These are phyloP conservation scores for Ammodytes dubius DNA, from an alignment of 2,113 vertebrate species.

Conservation along the genomic window DNA sequence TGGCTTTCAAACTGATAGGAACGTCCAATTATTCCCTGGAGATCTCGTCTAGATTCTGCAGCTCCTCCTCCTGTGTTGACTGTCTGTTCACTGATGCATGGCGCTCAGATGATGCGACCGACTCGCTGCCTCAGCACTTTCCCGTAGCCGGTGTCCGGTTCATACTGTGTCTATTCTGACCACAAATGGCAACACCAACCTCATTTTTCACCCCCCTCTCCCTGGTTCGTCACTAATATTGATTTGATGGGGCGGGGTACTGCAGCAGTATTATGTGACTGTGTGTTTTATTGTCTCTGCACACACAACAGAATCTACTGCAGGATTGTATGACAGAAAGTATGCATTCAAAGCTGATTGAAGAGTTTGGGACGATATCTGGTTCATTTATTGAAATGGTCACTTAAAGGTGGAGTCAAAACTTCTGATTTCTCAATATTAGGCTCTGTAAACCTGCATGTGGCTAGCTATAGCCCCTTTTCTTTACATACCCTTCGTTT, in stretches of 20 bases:
- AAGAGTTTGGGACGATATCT: not conserved
- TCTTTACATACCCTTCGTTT: no score
- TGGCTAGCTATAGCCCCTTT: no score
- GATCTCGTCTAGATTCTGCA: not conserved
- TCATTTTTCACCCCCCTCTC: not conserved
- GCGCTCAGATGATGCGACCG: conserved; percentile 4
- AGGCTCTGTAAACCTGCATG: no score
- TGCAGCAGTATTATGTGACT: conserved; percentile 47
- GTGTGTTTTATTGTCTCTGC: conserved; percentile 26
- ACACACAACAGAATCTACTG: conserved; percentile 16
- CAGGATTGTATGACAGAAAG: not conserved
- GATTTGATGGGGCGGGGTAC: conserved; percentile 59
- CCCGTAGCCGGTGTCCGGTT: conserved; percentile 21
- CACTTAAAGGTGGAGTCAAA: no score
- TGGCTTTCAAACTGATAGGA: not conserved
- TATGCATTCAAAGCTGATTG: no score
- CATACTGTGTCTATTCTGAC: conserved; percentile 26
- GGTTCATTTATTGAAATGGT: not conserved
- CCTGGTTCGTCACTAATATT: conserved; percentile 41
- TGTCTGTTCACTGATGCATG: not conserved
- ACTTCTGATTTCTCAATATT: no score
- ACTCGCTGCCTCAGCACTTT: conserved; percentile 30
- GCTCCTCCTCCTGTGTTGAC: conserved; percentile 4
- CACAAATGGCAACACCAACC: conserved; percentile 5
- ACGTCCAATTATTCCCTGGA: not conserved